Percentiles rank a stretch among this genome's conserved stretches.
phyloP scores from a whole-genome alignment of 2,888 invertebrate genomes.

The Tinea pellionella region DNA sequence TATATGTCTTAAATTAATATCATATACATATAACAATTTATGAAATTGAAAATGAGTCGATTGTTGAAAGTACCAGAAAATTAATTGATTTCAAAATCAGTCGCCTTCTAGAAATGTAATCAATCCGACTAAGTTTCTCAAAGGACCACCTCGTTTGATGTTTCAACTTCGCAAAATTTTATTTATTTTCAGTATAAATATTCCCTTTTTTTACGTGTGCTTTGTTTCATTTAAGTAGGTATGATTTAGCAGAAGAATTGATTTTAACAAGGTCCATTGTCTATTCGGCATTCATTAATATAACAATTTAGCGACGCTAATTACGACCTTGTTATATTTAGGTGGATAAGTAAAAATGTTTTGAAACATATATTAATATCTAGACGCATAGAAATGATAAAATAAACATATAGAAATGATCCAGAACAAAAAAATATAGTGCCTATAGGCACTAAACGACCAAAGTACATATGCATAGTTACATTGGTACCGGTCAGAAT shows the following conservation, averaged over 20 bases:
- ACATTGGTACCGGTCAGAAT: too few relatives aligned
- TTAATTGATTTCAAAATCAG: conserved; percentile 1
- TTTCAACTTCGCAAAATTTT: not conserved
- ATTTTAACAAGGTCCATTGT: not conserved
- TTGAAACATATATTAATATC: too few relatives aligned
- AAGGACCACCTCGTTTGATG: conserved; percentile 5
- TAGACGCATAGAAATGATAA: too few relatives aligned
- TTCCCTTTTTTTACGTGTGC: not conserved
- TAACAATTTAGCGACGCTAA: conserved; percentile 1
- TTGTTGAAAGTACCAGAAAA: not conserved
- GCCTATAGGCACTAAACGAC: too few relatives aligned
- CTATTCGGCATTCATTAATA: not conserved
- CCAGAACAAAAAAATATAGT: too few relatives aligned
- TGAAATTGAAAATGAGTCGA: not conserved
- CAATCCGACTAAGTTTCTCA: conserved; percentile 2
- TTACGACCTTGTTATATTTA: conserved; percentile 13
- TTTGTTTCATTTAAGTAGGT: not conserved
- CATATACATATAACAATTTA: not conserved
- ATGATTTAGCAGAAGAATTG: not conserved
- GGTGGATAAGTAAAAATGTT: conserved; percentile 8
- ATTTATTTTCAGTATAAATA: conserved; percentile 1
- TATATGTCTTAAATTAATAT: too few relatives aligned
- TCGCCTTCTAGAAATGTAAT: not conserved
- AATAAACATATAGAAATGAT: too few relatives aligned
- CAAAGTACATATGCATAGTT: too few relatives aligned